These are phyloP conservation scores for Astur gentilis DNA, from an alignment of 2,113 vertebrate species.

Conservation along the genomic window DNA sequence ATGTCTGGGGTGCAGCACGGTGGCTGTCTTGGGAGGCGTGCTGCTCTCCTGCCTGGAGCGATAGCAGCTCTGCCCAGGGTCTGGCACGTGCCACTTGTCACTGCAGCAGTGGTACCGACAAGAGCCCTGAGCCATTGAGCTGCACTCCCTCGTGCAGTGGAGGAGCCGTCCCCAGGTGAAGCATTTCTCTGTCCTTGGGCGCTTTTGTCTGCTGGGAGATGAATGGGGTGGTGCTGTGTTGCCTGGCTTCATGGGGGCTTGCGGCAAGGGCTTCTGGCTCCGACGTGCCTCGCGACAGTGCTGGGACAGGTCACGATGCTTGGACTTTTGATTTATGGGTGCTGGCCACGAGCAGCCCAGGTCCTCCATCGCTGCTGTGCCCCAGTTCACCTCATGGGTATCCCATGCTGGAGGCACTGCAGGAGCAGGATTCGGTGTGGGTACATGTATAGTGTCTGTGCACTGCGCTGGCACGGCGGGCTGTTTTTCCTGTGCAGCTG, in stretches of 20 bases:
- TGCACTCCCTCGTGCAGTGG: fast-evolving
- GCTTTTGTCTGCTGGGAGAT: neutral
- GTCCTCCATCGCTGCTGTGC: neutral
- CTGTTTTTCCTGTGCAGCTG: neutral
- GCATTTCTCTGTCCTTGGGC: neutral
- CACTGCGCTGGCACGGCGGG: fast-evolving
- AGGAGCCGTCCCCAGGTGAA: neutral
- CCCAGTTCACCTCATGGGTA: neutral
- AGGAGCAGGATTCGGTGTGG: neutral
- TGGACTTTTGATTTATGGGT: fast-evolving
- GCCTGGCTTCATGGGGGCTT: neutral
- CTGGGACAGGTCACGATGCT: neutral
- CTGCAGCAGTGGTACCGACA: fast-evolving
- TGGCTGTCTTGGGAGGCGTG: neutral
- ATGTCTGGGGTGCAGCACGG: neutral
- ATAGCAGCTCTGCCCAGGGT: neutral
- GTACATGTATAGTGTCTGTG: neutral
- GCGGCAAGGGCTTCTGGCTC: neutral
- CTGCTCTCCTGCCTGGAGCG: fast-evolving
- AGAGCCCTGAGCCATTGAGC: neutral
- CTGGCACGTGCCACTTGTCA: fast-evolving
- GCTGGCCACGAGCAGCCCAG: neutral
- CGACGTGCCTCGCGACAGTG: fast-evolving
- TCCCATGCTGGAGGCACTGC: neutral
- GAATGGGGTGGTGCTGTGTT: neutral